These are phyloP conservation scores for Spodoptera frugiperda DNA, from an alignment of 1,140 invertebrate genomes.

Conservation along the genomic window DNA sequence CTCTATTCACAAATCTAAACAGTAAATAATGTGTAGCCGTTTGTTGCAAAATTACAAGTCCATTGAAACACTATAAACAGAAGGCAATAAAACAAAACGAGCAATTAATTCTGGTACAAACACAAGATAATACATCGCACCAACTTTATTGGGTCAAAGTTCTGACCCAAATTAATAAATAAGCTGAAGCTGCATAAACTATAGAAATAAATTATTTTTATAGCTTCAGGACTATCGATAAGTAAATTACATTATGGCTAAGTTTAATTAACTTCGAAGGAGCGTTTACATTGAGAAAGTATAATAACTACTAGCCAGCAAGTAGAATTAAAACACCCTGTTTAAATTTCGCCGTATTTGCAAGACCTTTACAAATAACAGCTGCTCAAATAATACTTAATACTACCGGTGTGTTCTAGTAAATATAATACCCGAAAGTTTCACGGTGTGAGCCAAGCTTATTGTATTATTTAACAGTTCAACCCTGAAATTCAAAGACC, in stretches of 20 bases:
- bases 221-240: slow-evolving; percentile 16
- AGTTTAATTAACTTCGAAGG: slow-evolving; percentile 31
- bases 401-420: neutral
- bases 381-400: neutral
- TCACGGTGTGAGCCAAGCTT: neutral
- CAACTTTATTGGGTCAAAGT: slow-evolving; percentile 17
- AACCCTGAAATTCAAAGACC: slow-evolving; percentile 23
- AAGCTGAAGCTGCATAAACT: slow-evolving; percentile 6
- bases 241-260: slow-evolving; percentile 38
- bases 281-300: slow-evolving; percentile 7
- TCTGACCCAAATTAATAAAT: slow-evolving; percentile 23
- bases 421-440: slow-evolving; percentile 14
- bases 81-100: neutral
- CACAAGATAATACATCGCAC: neutral
- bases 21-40: no score
- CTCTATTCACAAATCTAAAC: no score
- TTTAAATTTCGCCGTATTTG: neutral
- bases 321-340: neutral
- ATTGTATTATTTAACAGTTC: slow-evolving; percentile 39
- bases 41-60: neutral
- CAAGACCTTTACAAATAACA: neutral
- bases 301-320: neutral
- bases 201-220: slow-evolving; percentile 41
- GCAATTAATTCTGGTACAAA: neutral
- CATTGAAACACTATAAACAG: slow-evolving; percentile 4